These are phyloP conservation scores for Ectropis grisescens DNA, from an alignment of 1,140 invertebrate genomes.

Conservation along the genomic window DNA sequence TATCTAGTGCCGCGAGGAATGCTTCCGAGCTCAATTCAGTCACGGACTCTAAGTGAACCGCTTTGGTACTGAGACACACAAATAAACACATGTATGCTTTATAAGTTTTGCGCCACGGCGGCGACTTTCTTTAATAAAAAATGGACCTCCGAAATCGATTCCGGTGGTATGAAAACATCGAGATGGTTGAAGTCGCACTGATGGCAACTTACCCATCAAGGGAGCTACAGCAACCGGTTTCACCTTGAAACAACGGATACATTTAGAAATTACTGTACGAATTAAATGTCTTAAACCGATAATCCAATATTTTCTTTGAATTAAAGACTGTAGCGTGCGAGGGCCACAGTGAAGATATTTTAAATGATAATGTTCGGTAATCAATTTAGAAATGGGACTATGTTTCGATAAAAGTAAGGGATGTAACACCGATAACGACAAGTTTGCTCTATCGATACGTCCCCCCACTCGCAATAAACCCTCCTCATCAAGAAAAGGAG, in stretches of 20 bases:
- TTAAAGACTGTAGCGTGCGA: not conserved
- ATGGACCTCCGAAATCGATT: constrained; percentile 26
- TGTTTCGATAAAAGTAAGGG: constrained; percentile 4
- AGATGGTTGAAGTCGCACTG: constrained; percentile 14
- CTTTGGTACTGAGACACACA: constrained; percentile 49
- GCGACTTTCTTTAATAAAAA: constrained; percentile 7
- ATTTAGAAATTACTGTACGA: constrained; percentile 6
- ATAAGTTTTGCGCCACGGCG: not conserved
- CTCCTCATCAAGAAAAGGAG: constrained; percentile 3
- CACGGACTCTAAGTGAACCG: constrained; percentile 57
- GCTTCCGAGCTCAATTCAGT: constrained; percentile 36
- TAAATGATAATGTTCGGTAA: not conserved
- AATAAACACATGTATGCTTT: constrained; percentile 59
- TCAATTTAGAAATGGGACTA: no score
- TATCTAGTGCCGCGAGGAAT: constrained; percentile 40
- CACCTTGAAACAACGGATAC: constrained; percentile 6
- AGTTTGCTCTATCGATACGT: not conserved
- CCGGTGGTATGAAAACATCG: constrained; percentile 17
- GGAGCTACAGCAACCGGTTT: not conserved
- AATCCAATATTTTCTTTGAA: constrained; percentile 1
- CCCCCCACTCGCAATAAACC: constrained; percentile 11
- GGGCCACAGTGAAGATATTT: constrained; percentile 4
- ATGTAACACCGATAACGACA: constrained; percentile 5
- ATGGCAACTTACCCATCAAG: constrained; percentile 12
- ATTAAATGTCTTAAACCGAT: constrained; percentile 4